Conservation (phyloP, 2,888 invertebrate genomes). For the Ephialtes manifestator region DNA sequence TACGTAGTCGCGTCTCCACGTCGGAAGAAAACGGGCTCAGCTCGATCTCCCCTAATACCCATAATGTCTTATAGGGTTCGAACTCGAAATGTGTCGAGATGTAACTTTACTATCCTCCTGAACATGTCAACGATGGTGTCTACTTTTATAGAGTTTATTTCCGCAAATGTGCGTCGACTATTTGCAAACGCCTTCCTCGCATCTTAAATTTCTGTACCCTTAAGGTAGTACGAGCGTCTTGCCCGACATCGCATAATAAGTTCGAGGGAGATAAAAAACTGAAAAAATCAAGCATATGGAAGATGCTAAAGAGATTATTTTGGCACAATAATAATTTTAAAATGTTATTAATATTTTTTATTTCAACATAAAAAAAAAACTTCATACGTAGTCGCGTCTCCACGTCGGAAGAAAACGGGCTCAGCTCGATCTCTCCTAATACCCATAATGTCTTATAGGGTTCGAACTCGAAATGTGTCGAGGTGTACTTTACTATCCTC, state of each 20-base stretch:
- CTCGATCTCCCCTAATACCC: conserved; percentile 44
- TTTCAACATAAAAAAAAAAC: too few relatives aligned
- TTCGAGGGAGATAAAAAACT: too few relatives aligned
- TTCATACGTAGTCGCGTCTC: conserved; percentile 41
- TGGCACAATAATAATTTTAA: too few relatives aligned
- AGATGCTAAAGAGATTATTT: too few relatives aligned
- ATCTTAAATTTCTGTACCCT: neutral
- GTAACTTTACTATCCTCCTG: conserved; percentile 11
- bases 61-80: conserved; percentile 27
- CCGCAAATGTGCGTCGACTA: conserved; percentile 6
- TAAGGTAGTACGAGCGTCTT: too few relatives aligned
- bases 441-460: conserved; percentile 24
- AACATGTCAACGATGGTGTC: neutral
- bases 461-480: conserved; percentile 22
- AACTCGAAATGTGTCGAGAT: conserved; percentile 10
- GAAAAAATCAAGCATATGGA: too few relatives aligned
- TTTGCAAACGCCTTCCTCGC: neutral
- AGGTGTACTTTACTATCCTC: conserved; percentile 11
- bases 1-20: conserved; percentile 40
- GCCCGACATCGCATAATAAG: too few relatives aligned
- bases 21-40: conserved; percentile 58
- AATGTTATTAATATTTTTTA: too few relatives aligned
- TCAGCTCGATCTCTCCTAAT: conserved; percentile 49
- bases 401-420: conserved; percentile 57
- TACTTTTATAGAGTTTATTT: conserved; percentile 22